A percentile compares a stretch with the other conserved stretches of the same genome.
Evolutionary conservation across 2,888 invertebrate genomes (phyloP).

Genomic region (Drosophila rubida): DNA sequence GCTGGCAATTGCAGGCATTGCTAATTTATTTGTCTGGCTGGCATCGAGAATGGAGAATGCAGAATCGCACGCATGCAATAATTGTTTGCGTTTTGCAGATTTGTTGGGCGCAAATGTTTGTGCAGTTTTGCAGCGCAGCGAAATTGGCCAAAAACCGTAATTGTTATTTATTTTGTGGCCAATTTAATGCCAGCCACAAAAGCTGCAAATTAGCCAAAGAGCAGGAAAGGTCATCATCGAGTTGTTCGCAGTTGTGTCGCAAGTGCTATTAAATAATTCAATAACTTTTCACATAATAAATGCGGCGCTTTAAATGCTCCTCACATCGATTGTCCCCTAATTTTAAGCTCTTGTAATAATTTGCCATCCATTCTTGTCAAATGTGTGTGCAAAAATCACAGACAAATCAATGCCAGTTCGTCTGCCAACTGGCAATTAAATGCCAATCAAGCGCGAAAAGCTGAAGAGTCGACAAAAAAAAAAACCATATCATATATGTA

Average conservation of each 20-base stretch:
- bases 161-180: constrained; percentile 78
- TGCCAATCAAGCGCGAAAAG: constrained; percentile 74
- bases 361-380: constrained; percentile 16
- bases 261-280: constrained; percentile 32
- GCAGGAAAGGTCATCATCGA: constrained; percentile 7
- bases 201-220: constrained; percentile 17
- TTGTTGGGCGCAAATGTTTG: constrained; percentile 44
- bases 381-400: constrained; percentile 33
- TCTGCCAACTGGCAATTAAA: constrained; percentile 71
- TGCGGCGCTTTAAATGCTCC: constrained; percentile 1
- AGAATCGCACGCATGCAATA: constrained; percentile 34
- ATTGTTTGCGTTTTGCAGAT: constrained; percentile 40
- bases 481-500: constrained; percentile 24
- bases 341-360: constrained; percentile 32
- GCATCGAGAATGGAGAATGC: constrained; percentile 18
- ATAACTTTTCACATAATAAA: neutral
- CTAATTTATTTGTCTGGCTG: constrained; percentile 78
- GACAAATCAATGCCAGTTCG: constrained; percentile 43
- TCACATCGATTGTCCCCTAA: constrained; percentile 15
- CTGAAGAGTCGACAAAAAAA: constrained; percentile 51
- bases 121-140: constrained; percentile 21
- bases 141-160: constrained; percentile 57
- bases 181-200: constrained; percentile 56
- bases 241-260: constrained; percentile 1
- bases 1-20: constrained; percentile 43